Evolutionary conservation across 2,113 vertebrate genomes (phyloP), one percentile per base, ranked within the genome.

Genomic region (Taurulus bubalis): DNA sequence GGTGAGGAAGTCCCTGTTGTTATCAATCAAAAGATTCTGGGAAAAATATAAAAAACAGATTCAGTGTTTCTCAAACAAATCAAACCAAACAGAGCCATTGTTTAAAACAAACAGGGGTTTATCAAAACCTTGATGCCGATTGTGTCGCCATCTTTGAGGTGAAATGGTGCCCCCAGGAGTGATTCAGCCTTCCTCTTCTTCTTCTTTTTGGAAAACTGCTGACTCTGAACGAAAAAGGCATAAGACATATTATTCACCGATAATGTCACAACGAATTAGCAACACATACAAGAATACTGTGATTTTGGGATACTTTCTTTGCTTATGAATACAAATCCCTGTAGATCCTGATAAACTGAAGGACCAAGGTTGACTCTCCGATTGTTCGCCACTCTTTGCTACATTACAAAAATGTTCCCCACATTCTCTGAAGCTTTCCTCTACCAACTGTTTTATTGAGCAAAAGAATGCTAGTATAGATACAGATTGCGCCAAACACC

Each of bases 101-200:
- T 58, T n/a, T 38, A 75, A 18, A 68, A 28, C 10, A 64, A 51
- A 11, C 4, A 1, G 40, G 79, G 42, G 5, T 67, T 55, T n/a
- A 15, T 12, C 1, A 28, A 26, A 72, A 98, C 98, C 97, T 98
- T 98, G 58, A 98, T 77, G 2, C 97, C 97, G 20, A 99, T 92
- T 3, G 91, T 85, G 64, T 99, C 98, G 8, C 97, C 98, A 70
- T 99, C 98, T 91, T 95, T 98, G 73, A 99, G 85, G 85, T 96
- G 94, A 47, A 97, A 97, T 0, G 98, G 97, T 0, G 95, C 94
- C 38, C 94, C 95, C 55, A 96, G 96, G 20, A 99, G 92, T 55
- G 90, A 97, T 62, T 98, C 96, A 3, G 93, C 83, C 79, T 95
- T 97, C 87, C 96, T 97, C 93, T 97, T 99, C 90, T 96, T 96